phyloP scores from a whole-genome alignment of 1,140 invertebrate species.

The Habropoda laboriosa region DNA sequence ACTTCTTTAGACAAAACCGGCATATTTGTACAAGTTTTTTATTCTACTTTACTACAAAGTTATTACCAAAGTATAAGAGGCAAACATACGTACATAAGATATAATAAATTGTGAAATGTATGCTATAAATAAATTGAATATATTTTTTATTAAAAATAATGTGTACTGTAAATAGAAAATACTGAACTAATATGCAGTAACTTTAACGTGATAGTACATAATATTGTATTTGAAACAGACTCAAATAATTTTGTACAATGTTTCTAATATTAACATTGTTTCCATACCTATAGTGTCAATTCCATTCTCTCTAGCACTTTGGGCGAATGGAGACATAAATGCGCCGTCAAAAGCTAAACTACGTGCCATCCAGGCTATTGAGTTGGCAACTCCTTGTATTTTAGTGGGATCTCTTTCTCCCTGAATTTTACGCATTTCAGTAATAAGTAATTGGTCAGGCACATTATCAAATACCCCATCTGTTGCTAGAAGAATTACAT shows the following conservation, averaged over 20 bases:
- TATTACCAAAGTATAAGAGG: slow-evolving; percentile 31
- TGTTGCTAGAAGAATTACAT: slow-evolving; percentile 97
- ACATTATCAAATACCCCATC: slow-evolving; percentile 99
- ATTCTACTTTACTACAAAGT: slow-evolving; percentile 13
- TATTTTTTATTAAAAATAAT: slow-evolving; percentile 38
- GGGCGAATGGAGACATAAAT: slow-evolving; percentile 97
- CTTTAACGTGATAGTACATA: too few relatives aligned
- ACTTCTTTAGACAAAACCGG: neutral
- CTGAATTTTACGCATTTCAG: slow-evolving; percentile 88
- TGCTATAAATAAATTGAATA: slow-evolving; percentile 36
- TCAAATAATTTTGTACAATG: neutral
- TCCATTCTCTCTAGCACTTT: slow-evolving; percentile 95
- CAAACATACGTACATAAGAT: slow-evolving; percentile 10
- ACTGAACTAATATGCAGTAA: too few relatives aligned
- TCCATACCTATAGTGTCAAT: slow-evolving; percentile 93
- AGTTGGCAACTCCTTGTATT: slow-evolving; percentile 95
- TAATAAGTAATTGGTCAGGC: slow-evolving; percentile 92
- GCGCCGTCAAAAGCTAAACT: slow-evolving; percentile 95
- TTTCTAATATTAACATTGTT: neutral
- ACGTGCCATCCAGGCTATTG: slow-evolving; percentile 96
- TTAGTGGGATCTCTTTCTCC: slow-evolving; percentile 87
- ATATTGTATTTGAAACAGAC: too few relatives aligned
- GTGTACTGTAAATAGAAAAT: slow-evolving; percentile 6
- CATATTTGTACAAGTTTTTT: slow-evolving; percentile 5
- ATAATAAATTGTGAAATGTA: slow-evolving; percentile 43